Evolutionary conservation across 2,113 vertebrate species (phyloP), one percentile per base, ranked within the genome.

Genomic region (Podarcis muralis): DNA sequence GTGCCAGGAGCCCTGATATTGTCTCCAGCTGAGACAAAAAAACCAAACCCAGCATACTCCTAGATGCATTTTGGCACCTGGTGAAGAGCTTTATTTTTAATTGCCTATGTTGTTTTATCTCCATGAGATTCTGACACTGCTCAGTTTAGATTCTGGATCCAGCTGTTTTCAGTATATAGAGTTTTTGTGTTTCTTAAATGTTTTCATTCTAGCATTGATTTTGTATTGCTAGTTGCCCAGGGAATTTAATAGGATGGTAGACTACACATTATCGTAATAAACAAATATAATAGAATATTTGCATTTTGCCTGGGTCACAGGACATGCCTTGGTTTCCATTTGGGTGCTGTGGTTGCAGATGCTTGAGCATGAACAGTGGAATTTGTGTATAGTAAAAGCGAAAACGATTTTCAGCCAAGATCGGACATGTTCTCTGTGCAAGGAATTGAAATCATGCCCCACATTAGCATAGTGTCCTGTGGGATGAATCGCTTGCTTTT

Each of bases 401-500:
- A 48, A 80, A 90, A 32, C 71, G 25, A 71, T 92, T 37, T 8
- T 40, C 66, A 76, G 5, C 11, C 27, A 0, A 11, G 1, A 5
- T 86, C 48, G 72, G 3, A 40, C 6, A 43, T 76, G 7, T 12
- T 0, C 2, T 48, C 68, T 32, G 82, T 48, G 35, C 0, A 0
- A 9, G 2, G 2, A 5, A 89, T 20, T 12, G 1, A 37, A 30
- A 35, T 81, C 20, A 6, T 62, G 59, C 18, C 84, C 3, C n/a
- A 35, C 71, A 16, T 3, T 82, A 18, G 15, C 83, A 59, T n/a
- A 76, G 3, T 62, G 86, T 81, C 40, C 43, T 20, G 4, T 12
- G 23, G 75, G 53, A 92, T 82, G 6, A 77, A 88, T 9, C 76
- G 30, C 0, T 88, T 87, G 85, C 12, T 87, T 15, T n/a, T 69